These are phyloP conservation scores for Amphibalanus amphitrite DNA, from an alignment of 1,140 invertebrate genomes.

Conservation along the genomic window DNA sequence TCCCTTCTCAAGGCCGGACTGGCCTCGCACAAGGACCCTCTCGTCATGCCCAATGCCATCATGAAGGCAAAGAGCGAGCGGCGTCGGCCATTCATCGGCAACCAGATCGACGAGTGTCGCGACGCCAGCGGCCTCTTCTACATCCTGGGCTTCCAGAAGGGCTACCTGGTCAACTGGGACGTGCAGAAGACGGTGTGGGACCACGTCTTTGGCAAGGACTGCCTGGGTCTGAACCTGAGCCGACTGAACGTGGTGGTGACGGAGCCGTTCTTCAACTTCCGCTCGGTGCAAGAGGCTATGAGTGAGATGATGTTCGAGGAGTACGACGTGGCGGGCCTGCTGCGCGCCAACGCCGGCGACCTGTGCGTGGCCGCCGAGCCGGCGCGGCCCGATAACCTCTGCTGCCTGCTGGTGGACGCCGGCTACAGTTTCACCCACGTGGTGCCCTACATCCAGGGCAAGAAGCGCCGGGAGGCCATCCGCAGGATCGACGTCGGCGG, in stretches of 20 bases:
- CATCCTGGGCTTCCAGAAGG: constrained; percentile 84
- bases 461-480: constrained; percentile 56
- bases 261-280: constrained; percentile 88
- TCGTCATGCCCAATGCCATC: constrained; percentile 79
- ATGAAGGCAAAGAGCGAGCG: constrained; percentile 96
- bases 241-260: constrained; percentile 65
- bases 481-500: constrained; percentile 86
- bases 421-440: constrained; percentile 94
- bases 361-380: constrained; percentile 35
- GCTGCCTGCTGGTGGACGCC: constrained; percentile 74
- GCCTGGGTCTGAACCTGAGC: constrained; percentile 55
- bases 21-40: background rate
- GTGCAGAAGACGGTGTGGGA: constrained; percentile 93
- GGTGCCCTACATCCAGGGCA: constrained; percentile 81
- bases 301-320: constrained; percentile 96
- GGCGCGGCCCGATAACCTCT: constrained; percentile 37
- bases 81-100: constrained; percentile 77
- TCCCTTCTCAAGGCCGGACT: background rate
- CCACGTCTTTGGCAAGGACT: constrained; percentile 77
- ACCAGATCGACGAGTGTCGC: constrained; percentile 86
- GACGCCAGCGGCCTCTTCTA: constrained; percentile 90
- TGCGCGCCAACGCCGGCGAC: constrained; percentile 50
- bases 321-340: constrained; percentile 72
- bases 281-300: constrained; percentile 77
- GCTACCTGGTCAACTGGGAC: constrained; percentile 89